Evolutionary conservation across 2,888 invertebrate species (phyloP), one percentile per base, ranked within the genome.

Genomic region (Microctonus brassicae): DNA sequence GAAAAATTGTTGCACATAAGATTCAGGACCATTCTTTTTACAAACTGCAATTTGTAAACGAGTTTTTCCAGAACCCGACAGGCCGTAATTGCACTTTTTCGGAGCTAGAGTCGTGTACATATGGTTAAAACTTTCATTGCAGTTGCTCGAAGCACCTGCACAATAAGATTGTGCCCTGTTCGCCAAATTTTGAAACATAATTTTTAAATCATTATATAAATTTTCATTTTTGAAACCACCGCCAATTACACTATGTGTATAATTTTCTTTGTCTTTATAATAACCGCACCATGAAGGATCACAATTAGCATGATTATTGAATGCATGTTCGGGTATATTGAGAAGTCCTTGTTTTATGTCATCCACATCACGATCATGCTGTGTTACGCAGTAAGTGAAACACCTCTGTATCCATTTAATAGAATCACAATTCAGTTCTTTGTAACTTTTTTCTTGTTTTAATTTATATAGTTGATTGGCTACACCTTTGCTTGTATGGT

Each of bases 341-440:
- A 42, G 55, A 29, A 77, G 70, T 6, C 75, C 61, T 26, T 9
- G 24, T n/a, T 70, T 67, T 73, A 78, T 68, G 9, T 20, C 61
- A 29, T 39, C 5, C 20, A 17, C 61, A 39, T 78, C 67, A 1
- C 74, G 75, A 53, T 65, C 66, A 61, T 78, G 75, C 52, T 78
- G 74, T 0, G 76, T 70, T 6, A 77, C 36, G 7, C 77, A 77
- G 65, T 77, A 80, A 0, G 74, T 78, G 11, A 79, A 77, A 65
- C 79, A 79, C 36, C 74, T 29, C 42, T 78, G 73, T 2, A 77
- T 33, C 39, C 77, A 75, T 9, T 13, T 69, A n/a, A 77, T 77
- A 1, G 42, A 42, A 17, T 75, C 66, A 58, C 55, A 68, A 0
- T 42, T 69, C 13, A 78, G 17, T 74, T 68, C 61, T 24, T 13